Percentiles rank a stretch among this genome's conserved stretches.
Evolutionary conservation across 2,113 vertebrate species (phyloP).

Genomic region (Ursus arctos): DNA sequence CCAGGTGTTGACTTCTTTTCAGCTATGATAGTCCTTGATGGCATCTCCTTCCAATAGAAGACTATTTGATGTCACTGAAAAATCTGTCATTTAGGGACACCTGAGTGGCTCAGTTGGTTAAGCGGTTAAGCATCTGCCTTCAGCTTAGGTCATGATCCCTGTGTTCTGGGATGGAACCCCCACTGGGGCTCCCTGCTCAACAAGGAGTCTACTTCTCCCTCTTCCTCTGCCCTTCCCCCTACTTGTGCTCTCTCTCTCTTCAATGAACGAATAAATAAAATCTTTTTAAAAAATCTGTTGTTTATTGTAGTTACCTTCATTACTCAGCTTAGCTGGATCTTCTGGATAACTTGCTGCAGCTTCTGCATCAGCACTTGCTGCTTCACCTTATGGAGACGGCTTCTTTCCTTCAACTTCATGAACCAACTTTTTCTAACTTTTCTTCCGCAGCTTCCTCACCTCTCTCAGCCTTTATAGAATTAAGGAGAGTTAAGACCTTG

Average conservation of each 20-base stretch:
- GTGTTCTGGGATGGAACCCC: not conserved
- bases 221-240: not conserved
- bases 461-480: not conserved
- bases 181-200: not conserved
- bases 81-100: not conserved
- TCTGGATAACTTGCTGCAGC: not conserved
- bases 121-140: not conserved
- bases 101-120: not conserved
- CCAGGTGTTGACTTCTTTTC: not conserved
- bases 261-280: not conserved
- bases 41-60: not conserved
- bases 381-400: not conserved
- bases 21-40: not conserved
- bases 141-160: not conserved
- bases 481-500: not conserved
- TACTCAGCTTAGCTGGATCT: not conserved
- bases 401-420: not conserved
- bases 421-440: not conserved
- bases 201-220: not conserved
- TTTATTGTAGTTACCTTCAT: not conserved
- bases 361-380: not conserved
- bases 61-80: not conserved
- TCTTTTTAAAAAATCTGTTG: not conserved
- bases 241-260: not conserved
- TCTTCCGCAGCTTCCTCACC: not conserved